These are phyloP conservation scores for Ectropis grisescens DNA, from an alignment of 1,140 invertebrate species.

Conservation along the genomic window DNA sequence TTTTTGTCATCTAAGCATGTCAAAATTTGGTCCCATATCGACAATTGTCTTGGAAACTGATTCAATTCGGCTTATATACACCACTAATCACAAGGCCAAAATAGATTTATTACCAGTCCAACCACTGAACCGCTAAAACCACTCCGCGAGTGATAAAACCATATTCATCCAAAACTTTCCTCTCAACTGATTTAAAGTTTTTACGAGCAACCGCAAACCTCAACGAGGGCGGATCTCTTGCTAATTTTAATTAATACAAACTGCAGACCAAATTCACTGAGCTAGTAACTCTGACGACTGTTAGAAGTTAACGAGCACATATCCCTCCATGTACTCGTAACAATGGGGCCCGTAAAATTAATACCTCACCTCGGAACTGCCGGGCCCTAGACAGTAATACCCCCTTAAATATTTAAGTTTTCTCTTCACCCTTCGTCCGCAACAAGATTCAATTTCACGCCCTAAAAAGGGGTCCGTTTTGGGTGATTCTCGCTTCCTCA, in stretches of 20 bases:
- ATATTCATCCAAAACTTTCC: too few species aligned
- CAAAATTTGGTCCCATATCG: too few species aligned
- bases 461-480: constrained; percentile 52
- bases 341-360: constrained; percentile 59
- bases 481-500: constrained; percentile 44
- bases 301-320: constrained; percentile 59
- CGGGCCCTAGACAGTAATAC: constrained; percentile 44
- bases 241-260: constrained; percentile 51
- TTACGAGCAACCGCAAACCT: constrained; percentile 22
- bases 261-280: constrained; percentile 21
- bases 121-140: too few species aligned
- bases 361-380: constrained; percentile 53
- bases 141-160: too few species aligned
- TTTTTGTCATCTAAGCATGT: too few species aligned
- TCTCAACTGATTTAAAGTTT: constrained; percentile 25
- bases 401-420: constrained; percentile 67
- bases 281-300: constrained; percentile 32
- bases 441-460: constrained; percentile 69
- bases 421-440: constrained; percentile 50
- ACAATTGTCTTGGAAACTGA: too few species aligned
- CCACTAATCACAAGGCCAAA: too few species aligned
- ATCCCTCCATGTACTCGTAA: constrained; percentile 38
- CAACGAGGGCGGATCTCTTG: constrained; percentile 18
- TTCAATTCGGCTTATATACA: too few species aligned
- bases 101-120: too few species aligned